phyloP scores from a whole-genome alignment of 2,888 invertebrate genomes.

The Dasypolia templi region DNA sequence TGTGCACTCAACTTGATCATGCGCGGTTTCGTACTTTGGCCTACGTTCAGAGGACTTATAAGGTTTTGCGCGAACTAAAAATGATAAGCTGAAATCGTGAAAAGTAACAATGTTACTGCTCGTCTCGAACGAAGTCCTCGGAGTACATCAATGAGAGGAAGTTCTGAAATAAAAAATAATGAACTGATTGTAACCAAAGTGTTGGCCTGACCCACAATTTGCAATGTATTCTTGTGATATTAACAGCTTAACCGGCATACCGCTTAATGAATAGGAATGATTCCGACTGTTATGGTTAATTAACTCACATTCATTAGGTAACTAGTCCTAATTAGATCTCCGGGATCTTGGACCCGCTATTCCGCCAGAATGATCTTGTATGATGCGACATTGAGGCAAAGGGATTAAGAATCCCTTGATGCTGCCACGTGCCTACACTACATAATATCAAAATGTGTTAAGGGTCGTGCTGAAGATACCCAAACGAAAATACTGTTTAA shows the following conservation, averaged over 20 bases:
- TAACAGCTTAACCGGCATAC: not conserved
- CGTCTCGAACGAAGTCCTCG: not conserved
- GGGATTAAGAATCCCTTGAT: slow-evolving; percentile 30
- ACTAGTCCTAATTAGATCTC: slow-evolving; percentile 7
- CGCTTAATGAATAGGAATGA: not conserved
- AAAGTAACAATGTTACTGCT: not conserved
- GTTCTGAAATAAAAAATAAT: not conserved
- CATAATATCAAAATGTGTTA: slow-evolving; percentile 13
- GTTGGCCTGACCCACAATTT: slow-evolving; percentile 3
- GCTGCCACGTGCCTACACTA: not conserved
- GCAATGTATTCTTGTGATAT: not conserved
- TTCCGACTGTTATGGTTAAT: slow-evolving; percentile 7
- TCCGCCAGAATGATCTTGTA: slow-evolving; percentile 19
- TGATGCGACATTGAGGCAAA: slow-evolving; percentile 6
- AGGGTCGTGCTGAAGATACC: not conserved
- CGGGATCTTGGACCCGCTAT: slow-evolving; percentile 11
- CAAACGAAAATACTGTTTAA: no score
- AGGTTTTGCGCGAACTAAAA: no score
- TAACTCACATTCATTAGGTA: slow-evolving; percentile 33
- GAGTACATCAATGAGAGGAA: not conserved
- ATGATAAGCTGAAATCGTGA: not conserved
- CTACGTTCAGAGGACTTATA: no score
- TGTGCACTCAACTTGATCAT: no score
- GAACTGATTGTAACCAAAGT: not conserved
- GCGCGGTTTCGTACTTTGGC: no score